These are phyloP conservation scores for Staurois parvus DNA, from an alignment of 2,797 vertebrate species.

Conservation along the genomic window DNA sequence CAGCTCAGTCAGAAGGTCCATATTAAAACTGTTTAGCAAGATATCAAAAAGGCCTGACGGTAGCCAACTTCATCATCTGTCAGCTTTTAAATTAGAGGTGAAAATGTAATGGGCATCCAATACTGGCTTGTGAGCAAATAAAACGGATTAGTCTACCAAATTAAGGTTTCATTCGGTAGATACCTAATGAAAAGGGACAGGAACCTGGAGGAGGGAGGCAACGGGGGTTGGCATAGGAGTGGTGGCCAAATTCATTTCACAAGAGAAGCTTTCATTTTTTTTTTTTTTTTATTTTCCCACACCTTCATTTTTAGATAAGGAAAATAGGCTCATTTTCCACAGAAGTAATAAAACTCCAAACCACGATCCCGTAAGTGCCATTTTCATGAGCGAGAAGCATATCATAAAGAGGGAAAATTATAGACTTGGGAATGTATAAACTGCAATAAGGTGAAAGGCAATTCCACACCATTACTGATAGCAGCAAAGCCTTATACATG, in stretches of 20 bases:
- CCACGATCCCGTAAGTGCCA: constrained; percentile 57
- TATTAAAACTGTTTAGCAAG: constrained; percentile 26
- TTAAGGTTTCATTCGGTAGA: constrained; percentile 36
- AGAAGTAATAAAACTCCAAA: constrained; percentile 60
- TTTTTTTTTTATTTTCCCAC: constrained; percentile 32
- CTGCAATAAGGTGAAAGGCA: constrained; percentile 62
- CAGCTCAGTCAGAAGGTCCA: neutral
- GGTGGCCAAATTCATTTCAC: constrained; percentile 47
- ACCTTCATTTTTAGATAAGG: constrained; percentile 62
- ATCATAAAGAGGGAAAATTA: constrained; percentile 61
- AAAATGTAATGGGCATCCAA: constrained; percentile 50
- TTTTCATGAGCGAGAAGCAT: constrained; percentile 60
- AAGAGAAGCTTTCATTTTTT: constrained; percentile 41
- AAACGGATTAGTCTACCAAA: constrained; percentile 37
- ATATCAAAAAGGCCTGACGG: constrained; percentile 25
- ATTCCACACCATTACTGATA: constrained; percentile 63
- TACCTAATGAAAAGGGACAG: constrained; percentile 35
- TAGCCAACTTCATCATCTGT: constrained; percentile 19
- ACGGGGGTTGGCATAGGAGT: constrained; percentile 15
- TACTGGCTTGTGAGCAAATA: constrained; percentile 40
- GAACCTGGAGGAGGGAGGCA: neutral
- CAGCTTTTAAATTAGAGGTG: constrained; percentile 28
- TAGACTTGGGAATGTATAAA: constrained; percentile 59
- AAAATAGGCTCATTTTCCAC: constrained; percentile 60
- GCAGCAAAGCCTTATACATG: constrained; percentile 58